Evolutionary conservation across 2,113 vertebrate species (phyloP).

Genomic region (Acinonyx jubatus): DNA sequence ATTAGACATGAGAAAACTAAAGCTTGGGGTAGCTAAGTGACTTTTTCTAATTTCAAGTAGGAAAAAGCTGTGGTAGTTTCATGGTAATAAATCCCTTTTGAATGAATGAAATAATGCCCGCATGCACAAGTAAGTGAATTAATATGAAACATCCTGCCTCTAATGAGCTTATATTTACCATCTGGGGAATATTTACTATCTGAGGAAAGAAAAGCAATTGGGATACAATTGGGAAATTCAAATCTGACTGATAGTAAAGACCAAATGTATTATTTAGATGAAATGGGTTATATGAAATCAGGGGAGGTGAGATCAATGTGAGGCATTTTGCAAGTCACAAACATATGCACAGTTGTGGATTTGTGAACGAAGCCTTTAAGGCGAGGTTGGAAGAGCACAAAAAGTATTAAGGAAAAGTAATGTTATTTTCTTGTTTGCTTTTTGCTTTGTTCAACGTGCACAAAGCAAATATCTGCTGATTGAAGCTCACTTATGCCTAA

Average conservation of each 20-base stretch:
- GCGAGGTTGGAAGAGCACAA: background rate
- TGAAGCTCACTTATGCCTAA: background rate
- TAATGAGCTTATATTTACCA: conserved; percentile 2
- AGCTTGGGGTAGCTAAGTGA: background rate
- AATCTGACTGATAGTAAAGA: background rate
- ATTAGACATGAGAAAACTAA: background rate
- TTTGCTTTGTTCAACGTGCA: conserved; percentile 3
- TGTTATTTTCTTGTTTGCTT: background rate
- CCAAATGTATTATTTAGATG: background rate
- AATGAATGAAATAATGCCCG: background rate
- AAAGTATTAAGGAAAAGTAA: background rate
- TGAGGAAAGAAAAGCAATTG: background rate
- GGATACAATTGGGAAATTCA: background rate
- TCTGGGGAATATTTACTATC: background rate
- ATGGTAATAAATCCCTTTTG: background rate
- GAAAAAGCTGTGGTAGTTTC: background rate
- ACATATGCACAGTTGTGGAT: background rate
- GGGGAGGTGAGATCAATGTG: background rate
- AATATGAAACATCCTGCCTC: background rate
- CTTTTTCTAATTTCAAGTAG: background rate
- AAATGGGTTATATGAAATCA: background rate
- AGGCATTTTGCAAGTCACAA: background rate
- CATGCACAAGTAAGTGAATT: background rate
- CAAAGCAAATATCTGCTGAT: background rate
- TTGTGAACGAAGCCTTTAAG: background rate